Evolutionary conservation across 2,797 vertebrate genomes (phyloP), one percentile per base, ranked within the genome.

Genomic region (Trachops cirrhosus): DNA sequence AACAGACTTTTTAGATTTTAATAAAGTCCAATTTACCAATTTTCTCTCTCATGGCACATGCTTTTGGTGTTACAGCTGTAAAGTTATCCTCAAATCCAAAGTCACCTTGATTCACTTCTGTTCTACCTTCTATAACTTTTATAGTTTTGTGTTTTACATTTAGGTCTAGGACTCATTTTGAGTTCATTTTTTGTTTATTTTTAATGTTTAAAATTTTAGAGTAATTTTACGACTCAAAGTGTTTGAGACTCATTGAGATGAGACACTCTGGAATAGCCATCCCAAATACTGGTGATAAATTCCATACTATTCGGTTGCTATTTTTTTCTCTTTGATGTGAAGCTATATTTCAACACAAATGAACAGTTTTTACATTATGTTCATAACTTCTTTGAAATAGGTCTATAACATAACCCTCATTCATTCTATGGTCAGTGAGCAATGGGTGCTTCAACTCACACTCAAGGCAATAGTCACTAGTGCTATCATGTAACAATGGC

Each of bases 131-230:
- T 83, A 70, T 2, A 87, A 74, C 22, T 78, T 78, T 80, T 90
- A 46, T 21, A 70, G 41, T 54, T 90, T 67, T 84, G 18, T 70
- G 62, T 78, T 94, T 85, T 48, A 54, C 18, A 18, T 74, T 87
- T 87, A 85, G 52, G 4, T 62, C 26, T 70, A 32, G 71, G 41
- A 62, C 34, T n/a, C 52, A 75, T 84, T 91, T 64, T 46, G n/a
- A 89, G 24, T 86, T 82, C 70, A 24, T 16, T 46, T 46, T 74
- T 37, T 34, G 10, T 83, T 75, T 86, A 19, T 37, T 77, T 80
- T 78, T 79, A 91, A 80, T 86, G 44, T 80, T 91, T 57, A 75
- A 50, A 86, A 64, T 29, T 83, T 80, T 92, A 26, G 82, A 77
- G 26, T 48, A 37, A 46, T 80, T 88, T 94, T 22, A 68, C 6